Conservation (phyloP, 2,797 vertebrate genomes). For the Galago senegalensis region DNA sequence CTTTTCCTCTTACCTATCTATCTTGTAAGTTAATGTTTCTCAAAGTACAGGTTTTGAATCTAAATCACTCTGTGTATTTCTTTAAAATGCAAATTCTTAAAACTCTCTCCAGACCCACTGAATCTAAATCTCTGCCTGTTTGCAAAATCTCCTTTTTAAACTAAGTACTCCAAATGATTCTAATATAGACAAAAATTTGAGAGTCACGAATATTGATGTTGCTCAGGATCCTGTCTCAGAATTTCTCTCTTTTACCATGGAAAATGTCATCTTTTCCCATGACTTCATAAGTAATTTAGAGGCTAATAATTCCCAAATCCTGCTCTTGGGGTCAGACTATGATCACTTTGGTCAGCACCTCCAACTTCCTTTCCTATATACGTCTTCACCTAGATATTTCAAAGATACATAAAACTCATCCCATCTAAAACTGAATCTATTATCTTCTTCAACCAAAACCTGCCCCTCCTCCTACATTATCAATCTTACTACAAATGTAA, state of each 20-base stretch:
- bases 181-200: neutral
- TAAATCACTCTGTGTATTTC: neutral
- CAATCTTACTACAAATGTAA: neutral
- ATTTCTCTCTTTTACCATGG: neutral
- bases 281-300: neutral
- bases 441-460: neutral
- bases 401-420: constrained; percentile 1
- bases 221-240: neutral
- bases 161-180: neutral
- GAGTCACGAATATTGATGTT: neutral
- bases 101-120: neutral
- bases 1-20: neutral
- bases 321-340: neutral
- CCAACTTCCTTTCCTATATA: neutral
- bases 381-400: neutral
- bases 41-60: constrained; percentile 4
- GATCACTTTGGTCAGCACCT: neutral
- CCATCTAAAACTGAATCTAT: neutral
- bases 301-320: neutral
- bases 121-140: neutral
- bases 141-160: neutral
- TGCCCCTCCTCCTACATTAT: neutral
- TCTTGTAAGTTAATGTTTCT: neutral
- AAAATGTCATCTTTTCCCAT: neutral
- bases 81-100: neutral